Evolutionary conservation across 2,113 vertebrate species (phyloP), one percentile per base, ranked within the genome.

Genomic region (Dicentrarchus labrax): DNA sequence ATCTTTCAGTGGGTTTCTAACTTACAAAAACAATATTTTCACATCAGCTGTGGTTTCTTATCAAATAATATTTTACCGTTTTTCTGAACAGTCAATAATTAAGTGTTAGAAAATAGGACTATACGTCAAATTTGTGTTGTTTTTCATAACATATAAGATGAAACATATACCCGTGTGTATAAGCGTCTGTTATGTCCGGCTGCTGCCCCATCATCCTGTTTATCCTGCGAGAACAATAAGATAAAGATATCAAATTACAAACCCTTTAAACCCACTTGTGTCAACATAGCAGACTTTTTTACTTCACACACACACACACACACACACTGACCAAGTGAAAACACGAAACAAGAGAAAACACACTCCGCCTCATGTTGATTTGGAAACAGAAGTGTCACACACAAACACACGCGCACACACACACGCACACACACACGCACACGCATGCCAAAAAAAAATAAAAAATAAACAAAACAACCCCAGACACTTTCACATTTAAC

Each of bases 161-260:
- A 67, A 24, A 66, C 70, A 60, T 51, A 41, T 16, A 84, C 82
- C 72, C 75, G 69, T 45, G 70, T 39, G 62, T 19, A 1, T 47
- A 21, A 76, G 45, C 82, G 67, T 86, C 30, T 67, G 53, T 76
- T 56, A 30, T 0, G 7, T 80, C 71, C 48, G 45, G 47, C 61
- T 76, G 38, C 54, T 39, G 19, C 65, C 54, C 56, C 38, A 30
- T 53, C 10, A 0, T 64, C n/a, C 1, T 47, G 38, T 64, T 82
- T 16, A 16, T 82, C 15, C 79, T 85, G 82, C 30, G 78, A 76
- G 24, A 74, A 41, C 8, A 65, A 8, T 30, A 6, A 77, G 0
- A 60, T 3, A 59, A 17, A 65, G 3, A 56, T 4, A 45, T 72
- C 54, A 47, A 24, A 22, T 80, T 43, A 72, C 0, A 79, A 75